These are phyloP conservation scores for Sminthurinus aureus DNA, from an alignment of 2,888 invertebrate species.

Conservation along the genomic window DNA sequence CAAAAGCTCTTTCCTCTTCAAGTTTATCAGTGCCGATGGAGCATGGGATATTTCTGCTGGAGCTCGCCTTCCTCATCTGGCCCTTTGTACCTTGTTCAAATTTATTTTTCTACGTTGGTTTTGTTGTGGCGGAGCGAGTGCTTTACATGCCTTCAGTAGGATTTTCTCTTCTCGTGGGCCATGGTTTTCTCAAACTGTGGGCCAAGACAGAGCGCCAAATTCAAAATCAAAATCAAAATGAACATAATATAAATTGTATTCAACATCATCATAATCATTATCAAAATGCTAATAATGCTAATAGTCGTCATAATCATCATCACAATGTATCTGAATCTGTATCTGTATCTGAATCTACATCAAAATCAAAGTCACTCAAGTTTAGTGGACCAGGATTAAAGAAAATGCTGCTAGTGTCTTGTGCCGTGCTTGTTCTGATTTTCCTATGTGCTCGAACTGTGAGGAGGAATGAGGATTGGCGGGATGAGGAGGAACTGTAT, in stretches of 20 bases:
- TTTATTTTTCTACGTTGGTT: slow-evolving; percentile 96
- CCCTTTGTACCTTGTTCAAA: slow-evolving; percentile 97
- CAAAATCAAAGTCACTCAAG: no score
- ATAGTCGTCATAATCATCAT: slow-evolving; percentile 51
- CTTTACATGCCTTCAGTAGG: slow-evolving; percentile 96
- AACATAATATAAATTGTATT: no score
- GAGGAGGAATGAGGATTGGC: slow-evolving; percentile 88
- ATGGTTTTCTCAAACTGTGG: slow-evolving; percentile 71
- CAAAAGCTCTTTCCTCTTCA: no score
- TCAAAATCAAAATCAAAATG: slow-evolving; percentile 58
- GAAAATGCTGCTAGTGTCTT: slow-evolving; percentile 30
- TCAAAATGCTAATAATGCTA: slow-evolving; percentile 45
- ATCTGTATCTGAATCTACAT: no score
- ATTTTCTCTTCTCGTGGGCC: slow-evolving; percentile 85
- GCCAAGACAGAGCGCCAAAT: slow-evolving; percentile 62
- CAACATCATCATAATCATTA: neutral
- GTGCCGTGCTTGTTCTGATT: slow-evolving; percentile 62
- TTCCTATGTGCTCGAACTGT: slow-evolving; percentile 72
- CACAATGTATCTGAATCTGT: no score
- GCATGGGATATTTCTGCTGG: slow-evolving; percentile 68
- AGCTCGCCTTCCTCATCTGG: slow-evolving; percentile 77
- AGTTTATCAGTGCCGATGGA: slow-evolving; percentile 26
- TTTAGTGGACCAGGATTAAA: slow-evolving; percentile 61
- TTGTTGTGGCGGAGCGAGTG: slow-evolving; percentile 95
- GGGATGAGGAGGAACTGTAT: slow-evolving; percentile 90